Evolutionary conservation across 1,140 invertebrate species (phyloP).

Genomic region (Drosophila triauraria): DNA sequence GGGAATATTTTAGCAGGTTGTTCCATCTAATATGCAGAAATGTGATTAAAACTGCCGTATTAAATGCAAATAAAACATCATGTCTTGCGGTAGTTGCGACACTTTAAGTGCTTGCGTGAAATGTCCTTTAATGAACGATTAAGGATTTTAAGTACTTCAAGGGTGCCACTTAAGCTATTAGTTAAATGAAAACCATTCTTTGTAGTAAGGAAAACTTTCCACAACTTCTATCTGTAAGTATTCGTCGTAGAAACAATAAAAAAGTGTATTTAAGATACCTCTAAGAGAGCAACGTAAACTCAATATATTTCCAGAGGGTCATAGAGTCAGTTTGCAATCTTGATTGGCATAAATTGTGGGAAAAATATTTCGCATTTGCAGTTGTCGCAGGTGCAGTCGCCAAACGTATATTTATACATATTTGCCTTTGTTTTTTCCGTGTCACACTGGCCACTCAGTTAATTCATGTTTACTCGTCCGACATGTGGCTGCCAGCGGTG

Average conservation of each 20-base stretch:
- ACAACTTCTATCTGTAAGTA: background rate
- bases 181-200: background rate
- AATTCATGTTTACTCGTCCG: constrained; percentile 47
- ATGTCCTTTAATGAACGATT: constrained; percentile 1
- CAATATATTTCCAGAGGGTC: background rate
- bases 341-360: constrained; percentile 46
- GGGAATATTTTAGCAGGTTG: constrained; percentile 62
- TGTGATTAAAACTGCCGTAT: constrained; percentile 64
- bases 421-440: constrained; percentile 17
- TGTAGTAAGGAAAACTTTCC: background rate
- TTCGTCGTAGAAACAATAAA: background rate
- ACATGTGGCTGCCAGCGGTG: constrained; percentile 20
- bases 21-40: constrained; percentile 44
- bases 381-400: background rate
- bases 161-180: constrained; percentile 7
- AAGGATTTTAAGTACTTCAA: constrained; percentile 15
- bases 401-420: constrained; percentile 25
- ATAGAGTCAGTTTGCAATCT: constrained; percentile 25
- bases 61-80: constrained; percentile 44
- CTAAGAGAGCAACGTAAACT: background rate
- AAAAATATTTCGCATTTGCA: constrained; percentile 33
- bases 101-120: constrained; percentile 7
- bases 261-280: background rate
- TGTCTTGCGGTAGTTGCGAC: constrained; percentile 5
- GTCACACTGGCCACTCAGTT: constrained; percentile 33